These are phyloP conservation scores for Pteronotus mesoamericanus DNA, from an alignment of 2,797 vertebrate genomes.

Conservation along the genomic window DNA sequence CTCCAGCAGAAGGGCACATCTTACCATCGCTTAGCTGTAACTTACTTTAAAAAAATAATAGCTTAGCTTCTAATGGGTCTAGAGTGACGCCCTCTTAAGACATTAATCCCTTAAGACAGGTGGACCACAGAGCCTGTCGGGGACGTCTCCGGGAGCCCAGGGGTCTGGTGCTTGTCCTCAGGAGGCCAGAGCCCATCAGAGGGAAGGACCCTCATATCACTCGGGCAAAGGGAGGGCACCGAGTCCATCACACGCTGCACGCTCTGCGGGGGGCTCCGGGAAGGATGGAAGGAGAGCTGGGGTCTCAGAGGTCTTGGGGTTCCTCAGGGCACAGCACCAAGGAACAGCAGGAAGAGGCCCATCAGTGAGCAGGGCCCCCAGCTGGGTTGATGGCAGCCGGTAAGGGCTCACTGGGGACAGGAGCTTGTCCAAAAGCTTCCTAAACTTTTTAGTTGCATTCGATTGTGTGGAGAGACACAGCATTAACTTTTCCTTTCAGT, in stretches of 20 bases:
- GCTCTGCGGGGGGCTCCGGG: not conserved
- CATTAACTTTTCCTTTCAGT: not conserved
- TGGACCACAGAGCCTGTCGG: not conserved
- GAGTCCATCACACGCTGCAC: not conserved
- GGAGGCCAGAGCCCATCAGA: too few relatives aligned
- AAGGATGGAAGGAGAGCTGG: not conserved
- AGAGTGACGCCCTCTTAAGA: not conserved
- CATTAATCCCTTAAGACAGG: not conserved
- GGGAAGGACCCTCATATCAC: not conserved
- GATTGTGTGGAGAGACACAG: fast-evolving
- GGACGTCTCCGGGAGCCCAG: fast-evolving
- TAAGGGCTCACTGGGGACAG: not conserved
- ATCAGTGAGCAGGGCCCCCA: fast-evolving
- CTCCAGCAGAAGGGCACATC: fast-evolving
- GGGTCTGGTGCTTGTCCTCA: not conserved
- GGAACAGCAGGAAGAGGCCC: too few relatives aligned
- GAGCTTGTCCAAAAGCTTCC: not conserved
- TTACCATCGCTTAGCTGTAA: not conserved
- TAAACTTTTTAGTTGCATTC: not conserved
- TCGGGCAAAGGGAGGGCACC: not conserved
- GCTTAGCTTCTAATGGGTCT: not conserved
- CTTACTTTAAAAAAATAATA: not conserved
- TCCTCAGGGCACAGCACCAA: not conserved
- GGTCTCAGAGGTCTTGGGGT: not conserved
- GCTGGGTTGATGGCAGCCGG: not conserved